Evolutionary conservation across 1,140 invertebrate species (phyloP), one percentile per base, ranked within the genome.

Genomic region (Drosophila leontia): DNA sequence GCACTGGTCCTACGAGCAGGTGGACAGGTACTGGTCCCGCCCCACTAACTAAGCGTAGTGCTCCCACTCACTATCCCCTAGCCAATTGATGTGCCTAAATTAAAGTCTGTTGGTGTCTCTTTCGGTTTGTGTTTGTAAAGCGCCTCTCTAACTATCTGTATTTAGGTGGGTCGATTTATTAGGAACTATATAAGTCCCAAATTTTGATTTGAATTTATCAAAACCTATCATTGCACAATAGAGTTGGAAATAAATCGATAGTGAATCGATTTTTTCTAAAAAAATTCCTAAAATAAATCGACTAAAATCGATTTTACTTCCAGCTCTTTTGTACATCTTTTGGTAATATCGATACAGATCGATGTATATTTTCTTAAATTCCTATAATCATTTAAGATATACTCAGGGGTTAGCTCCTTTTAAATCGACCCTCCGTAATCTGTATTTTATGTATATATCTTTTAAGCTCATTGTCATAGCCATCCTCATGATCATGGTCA

Each of bases 1-100:
- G 53, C 87, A 92, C 72, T 92, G 91, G 91, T 92, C 91, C 65
- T 92, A 91, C 82, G 91, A 92, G 69, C 90, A 92, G 68, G 85
- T 92, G 78, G 88, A 91, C 91, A 92, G 91, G 91, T 92, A 92
- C 64, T 78, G 80, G 47, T 68, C 78, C 79, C 68, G 75, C 45
- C 74, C 69, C 70, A 70, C 47, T 50, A 70, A 51, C 70, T 59
- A 71, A 51, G 47, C 59, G 55, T 78, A 78, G 39, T 53, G 67
- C 78, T 42, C 13, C 48, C 34, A 15, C 34, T 45, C 59, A 60
- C 62, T 60, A 59, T 41, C 12, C 55, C 44, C 11, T 78, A 71
- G 34, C 35, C 47, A 17, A 55, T 76, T 60, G 51, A 77, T 53
- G 51, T 72, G 69, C 62, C 62, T 65, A 65, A 61, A 65, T 76